Conservation (phyloP, 2,888 invertebrate species). For the Pseudanteris insignis region DNA sequence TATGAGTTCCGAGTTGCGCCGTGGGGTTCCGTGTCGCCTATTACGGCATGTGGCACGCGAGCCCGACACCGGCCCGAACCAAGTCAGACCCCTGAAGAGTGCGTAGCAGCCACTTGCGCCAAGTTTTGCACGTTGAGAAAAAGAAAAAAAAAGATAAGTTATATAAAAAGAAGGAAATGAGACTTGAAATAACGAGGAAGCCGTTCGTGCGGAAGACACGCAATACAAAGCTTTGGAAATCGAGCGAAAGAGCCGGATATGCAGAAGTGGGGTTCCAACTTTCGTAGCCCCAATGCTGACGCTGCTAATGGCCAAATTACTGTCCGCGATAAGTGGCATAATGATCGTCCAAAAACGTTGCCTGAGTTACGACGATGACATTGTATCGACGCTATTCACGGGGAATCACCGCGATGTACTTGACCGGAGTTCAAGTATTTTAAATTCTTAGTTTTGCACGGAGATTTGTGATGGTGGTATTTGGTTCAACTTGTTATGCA, state of each 20-base stretch:
- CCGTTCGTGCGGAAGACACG: slow-evolving; percentile 11
- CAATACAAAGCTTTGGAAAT: slow-evolving; percentile 11
- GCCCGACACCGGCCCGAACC: slow-evolving; percentile 21
- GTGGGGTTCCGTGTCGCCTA: slow-evolving; percentile 33
- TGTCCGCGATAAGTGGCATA: neutral
- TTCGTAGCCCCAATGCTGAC: no score
- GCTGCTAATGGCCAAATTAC: neutral
- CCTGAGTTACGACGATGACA: no score
- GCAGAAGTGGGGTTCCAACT: slow-evolving; percentile 12
- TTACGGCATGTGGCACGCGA: slow-evolving; percentile 46
- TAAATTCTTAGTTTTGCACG: no score
- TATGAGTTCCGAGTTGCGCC: slow-evolving; percentile 35
- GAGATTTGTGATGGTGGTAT: no score
- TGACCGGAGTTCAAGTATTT: no score
- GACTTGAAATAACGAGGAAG: slow-evolving; percentile 27
- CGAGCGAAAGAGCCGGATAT: slow-evolving; percentile 11
- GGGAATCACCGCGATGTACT: no score
- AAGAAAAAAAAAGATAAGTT: slow-evolving; percentile 25
- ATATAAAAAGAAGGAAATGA: slow-evolving; percentile 27
- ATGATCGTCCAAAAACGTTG: neutral
- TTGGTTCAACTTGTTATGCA: no score
- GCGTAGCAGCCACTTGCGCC: slow-evolving; percentile 1
- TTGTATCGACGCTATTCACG: no score
- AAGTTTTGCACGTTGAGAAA: slow-evolving; percentile 15
- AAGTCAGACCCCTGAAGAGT: slow-evolving; percentile 36